phyloP scores from a whole-genome alignment of 2,797 vertebrate genomes.

The Cryptoblepharus egeriae region DNA sequence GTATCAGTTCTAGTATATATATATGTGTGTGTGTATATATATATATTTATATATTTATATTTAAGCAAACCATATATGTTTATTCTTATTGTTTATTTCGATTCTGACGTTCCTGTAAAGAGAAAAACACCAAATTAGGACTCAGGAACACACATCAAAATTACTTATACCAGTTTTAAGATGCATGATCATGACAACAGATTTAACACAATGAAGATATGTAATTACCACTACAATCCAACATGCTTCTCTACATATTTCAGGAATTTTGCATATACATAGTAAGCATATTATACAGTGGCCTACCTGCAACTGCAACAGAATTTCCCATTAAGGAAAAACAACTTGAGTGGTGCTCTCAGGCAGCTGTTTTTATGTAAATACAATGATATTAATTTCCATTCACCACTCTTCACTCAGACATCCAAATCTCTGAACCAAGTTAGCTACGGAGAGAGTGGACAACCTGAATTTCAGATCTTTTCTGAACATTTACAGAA shows the following conservation, averaged over 20 bases:
- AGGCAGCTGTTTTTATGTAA: background rate
- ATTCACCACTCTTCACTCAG: background rate
- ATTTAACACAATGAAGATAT: background rate
- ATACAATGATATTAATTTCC: background rate
- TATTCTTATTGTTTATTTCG: conserved; percentile 92
- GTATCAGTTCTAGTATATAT: conserved; percentile 80
- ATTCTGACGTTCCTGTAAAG: conserved; percentile 90
- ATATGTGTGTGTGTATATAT: conserved; percentile 31
- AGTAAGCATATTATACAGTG: background rate
- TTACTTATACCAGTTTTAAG: background rate
- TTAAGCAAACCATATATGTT: conserved; percentile 80
- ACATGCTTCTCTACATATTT: background rate
- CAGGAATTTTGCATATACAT: background rate
- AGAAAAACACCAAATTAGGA: conserved; percentile 54
- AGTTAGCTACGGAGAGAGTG: background rate
- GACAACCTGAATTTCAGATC: background rate
- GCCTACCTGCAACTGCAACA: background rate
- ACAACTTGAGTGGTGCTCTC: background rate
- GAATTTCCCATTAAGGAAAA: background rate
- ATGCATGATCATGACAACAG: background rate
- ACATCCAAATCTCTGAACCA: background rate
- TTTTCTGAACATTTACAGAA: background rate
- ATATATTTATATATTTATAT: conserved; percentile 31
- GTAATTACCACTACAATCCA: background rate
- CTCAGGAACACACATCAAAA: conserved; percentile 11